Evolutionary conservation across 2,888 invertebrate genomes (phyloP), one percentile per base, ranked within the genome.

Genomic region (Drosophila macrospina): DNA sequence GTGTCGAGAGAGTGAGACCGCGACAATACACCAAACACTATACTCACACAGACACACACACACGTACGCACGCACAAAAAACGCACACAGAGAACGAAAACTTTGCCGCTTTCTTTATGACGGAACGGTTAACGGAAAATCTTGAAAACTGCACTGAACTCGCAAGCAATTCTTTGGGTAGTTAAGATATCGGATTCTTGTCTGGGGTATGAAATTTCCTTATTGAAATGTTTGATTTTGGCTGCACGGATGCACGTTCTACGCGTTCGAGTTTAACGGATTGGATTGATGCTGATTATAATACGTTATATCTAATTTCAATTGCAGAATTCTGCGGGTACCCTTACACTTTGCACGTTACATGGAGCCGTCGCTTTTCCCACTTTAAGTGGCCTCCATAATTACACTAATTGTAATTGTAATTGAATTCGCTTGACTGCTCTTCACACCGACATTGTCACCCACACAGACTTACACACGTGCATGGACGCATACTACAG

Each of bases 351-450:
- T 32, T 30, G 26, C 45, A 62, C 71, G 41, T 37, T 44, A 11
- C 32, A 32, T 20, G 57, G 42, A 41, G 54, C 30, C 20, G 30
- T 32, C 34, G 15, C 34, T 28, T 30, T 70, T 54, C 54, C 80
- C 74, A 34, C 48, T 48, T 50, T 24, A 86, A 80, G 86, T 78
- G 71, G 76, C 64, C 76, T 76, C 80, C 82, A 84, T 86, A 86
- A 87, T 87, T 85, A 86, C 83, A 77, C 71, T 79, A 78, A 80
- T 80, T 80, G 84, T 66, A 69, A 69, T 78, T 76, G 86, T 84
- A 87, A 87, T 85, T 85, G 65, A 87, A 82, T 79, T 87, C 87
- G 80, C 85, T 81, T 71, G 70, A 56, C 57, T 78, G 71, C 85
- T 61, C 56, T 75, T 82, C 60, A 57, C 37, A 56, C 20, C 37